Evolutionary conservation across 2,113 vertebrate species (phyloP).

Genomic region (Perca flavescens): DNA sequence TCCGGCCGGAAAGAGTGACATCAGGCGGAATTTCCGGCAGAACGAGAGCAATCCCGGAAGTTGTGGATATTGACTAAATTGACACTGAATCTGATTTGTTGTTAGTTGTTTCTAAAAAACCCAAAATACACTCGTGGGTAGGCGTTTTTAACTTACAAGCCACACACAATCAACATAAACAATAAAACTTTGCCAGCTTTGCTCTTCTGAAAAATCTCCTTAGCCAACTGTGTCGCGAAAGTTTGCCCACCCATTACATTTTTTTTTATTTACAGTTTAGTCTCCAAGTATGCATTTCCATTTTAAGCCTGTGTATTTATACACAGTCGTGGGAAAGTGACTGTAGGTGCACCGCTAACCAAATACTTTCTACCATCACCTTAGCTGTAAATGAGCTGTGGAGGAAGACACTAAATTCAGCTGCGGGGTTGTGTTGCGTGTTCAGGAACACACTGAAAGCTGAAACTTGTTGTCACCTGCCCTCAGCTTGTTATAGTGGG

Average conservation of each 20-base stretch:
- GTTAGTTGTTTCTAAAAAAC: neutral
- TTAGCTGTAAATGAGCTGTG: conserved; percentile 64
- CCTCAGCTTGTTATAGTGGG: neutral
- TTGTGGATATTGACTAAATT: too few relatives aligned
- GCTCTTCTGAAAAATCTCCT: neutral
- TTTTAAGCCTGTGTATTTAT: conserved; percentile 68
- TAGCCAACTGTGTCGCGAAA: neutral
- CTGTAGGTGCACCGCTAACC: conserved; percentile 39
- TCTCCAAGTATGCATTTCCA: conserved; percentile 36
- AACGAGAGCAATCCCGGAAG: too few relatives aligned
- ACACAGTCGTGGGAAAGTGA: conserved; percentile 54
- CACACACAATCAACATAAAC: neutral
- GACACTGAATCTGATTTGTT: neutral
- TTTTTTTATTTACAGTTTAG: conserved; percentile 23
- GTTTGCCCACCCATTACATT: conserved; percentile 10
- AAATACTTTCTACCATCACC: conserved; percentile 59
- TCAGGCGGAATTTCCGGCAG: too few relatives aligned
- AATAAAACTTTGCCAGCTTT: neutral
- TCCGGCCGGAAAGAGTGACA: too few relatives aligned
- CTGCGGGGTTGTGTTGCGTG: neutral
- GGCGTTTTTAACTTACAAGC: neutral
- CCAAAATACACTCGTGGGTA: too few relatives aligned
- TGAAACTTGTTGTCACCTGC: conserved; percentile 28
- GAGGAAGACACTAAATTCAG: conserved; percentile 52
- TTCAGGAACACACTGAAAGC: conserved; percentile 34